Conservation (phyloP, 2,888 invertebrate genomes). For the Cremastinae sp. region DNA sequence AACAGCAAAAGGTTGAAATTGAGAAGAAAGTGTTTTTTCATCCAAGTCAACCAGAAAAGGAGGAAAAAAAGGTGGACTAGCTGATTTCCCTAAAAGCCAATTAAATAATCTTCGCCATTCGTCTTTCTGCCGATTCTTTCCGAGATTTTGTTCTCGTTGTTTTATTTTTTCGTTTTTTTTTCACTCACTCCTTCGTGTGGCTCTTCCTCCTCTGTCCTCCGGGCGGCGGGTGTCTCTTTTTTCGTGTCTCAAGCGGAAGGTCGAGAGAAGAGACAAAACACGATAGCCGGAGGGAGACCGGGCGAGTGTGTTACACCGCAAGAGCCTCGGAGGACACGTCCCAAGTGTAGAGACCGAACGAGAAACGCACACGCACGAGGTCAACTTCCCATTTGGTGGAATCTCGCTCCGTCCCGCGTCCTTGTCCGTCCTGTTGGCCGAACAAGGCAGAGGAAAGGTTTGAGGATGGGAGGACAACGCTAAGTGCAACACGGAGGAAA, state of each 20-base stretch:
- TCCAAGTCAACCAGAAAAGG: constrained; percentile 8
- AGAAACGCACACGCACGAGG: no score
- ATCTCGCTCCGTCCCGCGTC: constrained; percentile 41
- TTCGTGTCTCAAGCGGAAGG: constrained; percentile 38
- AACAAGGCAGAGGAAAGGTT: constrained; percentile 28
- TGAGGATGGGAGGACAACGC: not conserved
- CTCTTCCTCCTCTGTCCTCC: no score
- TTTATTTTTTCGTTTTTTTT: no score
- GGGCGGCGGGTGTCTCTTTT: no score
- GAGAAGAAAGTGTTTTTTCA: not conserved
- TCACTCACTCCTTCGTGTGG: no score
- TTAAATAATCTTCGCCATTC: constrained; percentile 50
- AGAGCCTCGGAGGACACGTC: constrained; percentile 54
- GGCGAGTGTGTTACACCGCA: constrained; percentile 34
- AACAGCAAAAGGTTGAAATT: no score
- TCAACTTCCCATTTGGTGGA: constrained; percentile 52
- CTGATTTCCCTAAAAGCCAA: constrained; percentile 57
- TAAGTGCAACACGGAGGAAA: no score
- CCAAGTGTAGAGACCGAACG: no score
- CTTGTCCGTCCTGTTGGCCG: constrained; percentile 36
- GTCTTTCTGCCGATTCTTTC: constrained; percentile 38
- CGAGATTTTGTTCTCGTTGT: constrained; percentile 6
- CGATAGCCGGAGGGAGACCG: not conserved
- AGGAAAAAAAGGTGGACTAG: constrained; percentile 42
- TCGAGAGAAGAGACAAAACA: constrained; percentile 33